phyloP scores from a whole-genome alignment of 2,888 invertebrate genomes.

The Drosophila atroscutellata region DNA sequence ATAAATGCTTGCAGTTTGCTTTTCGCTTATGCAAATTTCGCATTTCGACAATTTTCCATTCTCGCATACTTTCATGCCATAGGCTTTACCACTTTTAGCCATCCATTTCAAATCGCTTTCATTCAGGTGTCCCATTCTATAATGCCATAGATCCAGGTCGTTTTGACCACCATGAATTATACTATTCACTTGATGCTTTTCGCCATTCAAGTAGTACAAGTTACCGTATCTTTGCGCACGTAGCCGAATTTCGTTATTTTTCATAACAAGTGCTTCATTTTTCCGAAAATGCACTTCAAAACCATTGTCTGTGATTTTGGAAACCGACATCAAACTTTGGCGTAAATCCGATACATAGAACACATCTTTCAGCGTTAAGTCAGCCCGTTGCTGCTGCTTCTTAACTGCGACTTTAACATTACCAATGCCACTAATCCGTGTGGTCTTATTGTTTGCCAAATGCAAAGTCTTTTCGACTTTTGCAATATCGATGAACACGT shows the following conservation, averaged over 20 bases:
- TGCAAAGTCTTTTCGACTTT: slow-evolving; percentile 14
- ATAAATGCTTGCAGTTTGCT: neutral
- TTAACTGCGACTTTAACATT: slow-evolving; percentile 1
- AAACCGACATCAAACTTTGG: neutral
- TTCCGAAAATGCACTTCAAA: slow-evolving; percentile 1
- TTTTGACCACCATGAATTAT: too few species aligned
- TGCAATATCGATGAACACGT: neutral
- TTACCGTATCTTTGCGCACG: neutral
- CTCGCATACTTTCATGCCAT: neutral
- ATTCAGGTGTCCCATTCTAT: slow-evolving; percentile 13
- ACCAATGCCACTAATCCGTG: neutral
- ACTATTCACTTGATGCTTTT: too few species aligned
- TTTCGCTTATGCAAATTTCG: too few species aligned
- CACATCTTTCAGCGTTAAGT: neutral
- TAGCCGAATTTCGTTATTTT: slow-evolving; percentile 4
- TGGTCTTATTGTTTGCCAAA: slow-evolving; percentile 9
- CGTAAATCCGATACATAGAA: neutral
- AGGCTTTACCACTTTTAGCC: neutral
- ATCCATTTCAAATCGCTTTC: slow-evolving; percentile 4
- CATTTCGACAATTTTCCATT: neutral
- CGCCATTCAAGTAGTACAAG: neutral
- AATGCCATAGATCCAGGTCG: neutral
- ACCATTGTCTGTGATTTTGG: slow-evolving; percentile 2
- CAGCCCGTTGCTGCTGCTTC: neutral
- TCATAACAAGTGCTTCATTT: slow-evolving; percentile 2